Evolutionary conservation across 2,113 vertebrate genomes (phyloP).

Genomic region (Misgurnus anguillicaudatus): DNA sequence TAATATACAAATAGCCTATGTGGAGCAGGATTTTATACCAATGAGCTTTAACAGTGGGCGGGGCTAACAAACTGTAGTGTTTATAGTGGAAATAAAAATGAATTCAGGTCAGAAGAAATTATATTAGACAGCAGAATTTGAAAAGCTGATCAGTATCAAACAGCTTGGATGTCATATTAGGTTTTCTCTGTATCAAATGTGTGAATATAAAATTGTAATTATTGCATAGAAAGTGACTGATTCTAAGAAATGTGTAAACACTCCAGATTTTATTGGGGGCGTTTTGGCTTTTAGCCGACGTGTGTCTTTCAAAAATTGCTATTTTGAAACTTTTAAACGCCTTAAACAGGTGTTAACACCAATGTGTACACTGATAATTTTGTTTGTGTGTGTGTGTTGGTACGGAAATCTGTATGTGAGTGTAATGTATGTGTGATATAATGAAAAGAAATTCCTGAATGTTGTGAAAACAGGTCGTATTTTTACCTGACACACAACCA

Average conservation of each 20-base stretch:
- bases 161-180: too few species aligned
- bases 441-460: neutral
- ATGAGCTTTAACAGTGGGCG: too few species aligned
- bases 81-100: too few species aligned
- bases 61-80: too few species aligned
- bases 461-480: conserved; percentile 23
- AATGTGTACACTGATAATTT: conserved; percentile 4
- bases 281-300: too few species aligned
- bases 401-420: too few species aligned
- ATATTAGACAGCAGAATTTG: neutral
- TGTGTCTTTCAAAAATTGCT: neutral
- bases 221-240: too few species aligned
- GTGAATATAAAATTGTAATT: neutral
- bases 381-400: conserved; percentile 16
- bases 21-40: too few species aligned
- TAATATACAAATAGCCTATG: too few species aligned
- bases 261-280: neutral
- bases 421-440: too few species aligned
- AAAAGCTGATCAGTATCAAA: too few species aligned
- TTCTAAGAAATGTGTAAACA: neutral
- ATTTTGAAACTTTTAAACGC: conserved; percentile 4
- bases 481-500: conserved; percentile 14
- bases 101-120: neutral
- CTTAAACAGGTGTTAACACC: conserved; percentile 25
- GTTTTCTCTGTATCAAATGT: neutral